phyloP scores from a whole-genome alignment of 1,140 invertebrate genomes.

The Bombus pascuorum region DNA sequence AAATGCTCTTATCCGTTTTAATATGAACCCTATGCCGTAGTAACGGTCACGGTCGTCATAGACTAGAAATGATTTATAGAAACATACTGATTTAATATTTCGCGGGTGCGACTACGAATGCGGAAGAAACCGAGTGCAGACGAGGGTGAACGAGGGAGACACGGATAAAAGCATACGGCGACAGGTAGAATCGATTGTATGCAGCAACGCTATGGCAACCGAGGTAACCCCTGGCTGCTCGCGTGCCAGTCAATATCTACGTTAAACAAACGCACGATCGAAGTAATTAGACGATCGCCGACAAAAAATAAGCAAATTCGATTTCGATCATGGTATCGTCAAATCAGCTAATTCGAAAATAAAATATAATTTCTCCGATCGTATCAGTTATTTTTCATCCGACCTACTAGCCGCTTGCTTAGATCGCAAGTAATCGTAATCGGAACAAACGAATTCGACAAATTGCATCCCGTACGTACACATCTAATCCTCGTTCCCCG shows the following conservation, averaged over 20 bases:
- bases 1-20: too few relatives aligned
- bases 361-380: not conserved
- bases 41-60: too few relatives aligned
- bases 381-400: not conserved
- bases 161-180: constrained; percentile 23
- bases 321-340: not conserved
- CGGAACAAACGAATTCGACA: too few relatives aligned
- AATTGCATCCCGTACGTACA: not conserved
- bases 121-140: not conserved
- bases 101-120: not conserved
- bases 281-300: not conserved
- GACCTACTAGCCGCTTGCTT: too few relatives aligned
- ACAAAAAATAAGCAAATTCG: too few relatives aligned
- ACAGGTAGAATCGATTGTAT: constrained; percentile 71
- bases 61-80: too few relatives aligned
- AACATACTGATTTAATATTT: not conserved
- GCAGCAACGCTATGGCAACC: constrained; percentile 73
- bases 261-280: constrained; percentile 12
- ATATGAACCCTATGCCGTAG: too few relatives aligned
- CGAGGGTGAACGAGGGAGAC: not conserved
- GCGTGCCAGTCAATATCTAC: constrained; percentile 63
- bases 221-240: constrained; percentile 43
- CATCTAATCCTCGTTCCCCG: too few relatives aligned
- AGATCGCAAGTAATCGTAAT: not conserved
- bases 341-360: not conserved